phyloP scores from a whole-genome alignment of 2,888 invertebrate species.

The Trachelus iudaicus region DNA sequence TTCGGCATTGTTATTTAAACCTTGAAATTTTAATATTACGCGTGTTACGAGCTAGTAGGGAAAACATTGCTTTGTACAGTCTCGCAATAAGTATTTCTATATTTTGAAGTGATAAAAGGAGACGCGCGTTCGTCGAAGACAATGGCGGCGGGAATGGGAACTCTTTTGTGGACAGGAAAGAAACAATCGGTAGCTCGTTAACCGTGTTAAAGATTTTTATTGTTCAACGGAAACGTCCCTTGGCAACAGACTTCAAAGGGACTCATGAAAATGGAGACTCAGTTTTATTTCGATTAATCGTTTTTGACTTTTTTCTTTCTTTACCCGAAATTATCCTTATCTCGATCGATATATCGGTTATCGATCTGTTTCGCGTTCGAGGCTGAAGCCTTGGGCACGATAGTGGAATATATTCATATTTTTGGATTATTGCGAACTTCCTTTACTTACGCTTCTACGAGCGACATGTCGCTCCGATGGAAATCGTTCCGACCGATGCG shows the following conservation, averaged over 20 bases:
- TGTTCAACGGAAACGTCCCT: not conserved
- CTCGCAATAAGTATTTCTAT: not conserved
- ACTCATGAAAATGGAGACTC: not conserved
- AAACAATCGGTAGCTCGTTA: not conserved
- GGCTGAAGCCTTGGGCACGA: not conserved
- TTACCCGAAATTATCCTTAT: not conserved
- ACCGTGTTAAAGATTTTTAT: not conserved
- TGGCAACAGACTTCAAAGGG: not conserved
- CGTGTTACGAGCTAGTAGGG: not conserved
- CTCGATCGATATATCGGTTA: not conserved
- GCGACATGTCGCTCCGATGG: not conserved
- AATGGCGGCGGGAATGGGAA: not conserved
- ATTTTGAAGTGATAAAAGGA: not conserved
- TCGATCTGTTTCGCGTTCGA: not conserved
- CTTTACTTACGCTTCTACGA: not conserved
- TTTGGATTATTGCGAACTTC: not conserved
- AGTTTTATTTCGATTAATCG: not conserved
- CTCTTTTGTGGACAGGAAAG: not conserved
- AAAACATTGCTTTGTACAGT: not conserved
- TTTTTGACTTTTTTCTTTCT: not conserved
- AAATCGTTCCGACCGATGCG: not conserved
- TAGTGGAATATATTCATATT: not conserved
- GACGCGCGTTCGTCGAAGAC: not conserved
- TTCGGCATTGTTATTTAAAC: not conserved
- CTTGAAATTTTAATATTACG: not conserved